Evolutionary conservation across 2,797 vertebrate species (phyloP), one percentile per base, ranked within the genome.

Genomic region (Channallabes apus): DNA sequence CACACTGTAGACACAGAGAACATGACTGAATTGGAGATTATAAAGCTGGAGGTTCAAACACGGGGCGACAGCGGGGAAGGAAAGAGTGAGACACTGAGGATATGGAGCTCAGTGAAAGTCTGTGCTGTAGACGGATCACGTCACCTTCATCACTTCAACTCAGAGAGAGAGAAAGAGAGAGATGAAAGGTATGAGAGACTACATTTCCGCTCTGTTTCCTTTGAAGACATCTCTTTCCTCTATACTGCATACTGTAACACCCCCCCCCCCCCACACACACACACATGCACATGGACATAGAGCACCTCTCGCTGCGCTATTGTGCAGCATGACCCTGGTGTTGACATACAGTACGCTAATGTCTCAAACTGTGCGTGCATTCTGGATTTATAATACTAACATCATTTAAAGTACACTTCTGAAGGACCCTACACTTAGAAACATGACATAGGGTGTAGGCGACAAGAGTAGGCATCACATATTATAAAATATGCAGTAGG

Each of bases 111-210:
- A 68, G 3, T 68, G 65, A 35, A 18, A 35, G 65, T 29, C 12
- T 65, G 27, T 65, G 64, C 64, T 65, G 64, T 65, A 2, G 64
- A 65, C 6, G 64, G 64, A 32, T 17, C 18, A 32, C 32, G 18
- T 32, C 65, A 68, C 29, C 64, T 65, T 65, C 29, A 65, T 29
- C 64, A 17, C 24, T 64, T 11, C 6, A 15, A 64, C 18, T 62
- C 61, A 58, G 41, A 9, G 62, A 56, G 77, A 54, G 77, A 32
- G 77, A 35, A 56, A 80, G 77, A 72, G 59, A 85, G 69, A 32
- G 78, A 72, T 56, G 69, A 79, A 51, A 35, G 65, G 38, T n/a
- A 58, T 32, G 41, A 85, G 59, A 62, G 24, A 24, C 6, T 68
- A 6, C 46, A 29, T 56, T 75, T 75, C 14, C 15, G 22, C 38